phyloP scores from a whole-genome alignment of 2,113 vertebrate species.

The Passer domesticus region DNA sequence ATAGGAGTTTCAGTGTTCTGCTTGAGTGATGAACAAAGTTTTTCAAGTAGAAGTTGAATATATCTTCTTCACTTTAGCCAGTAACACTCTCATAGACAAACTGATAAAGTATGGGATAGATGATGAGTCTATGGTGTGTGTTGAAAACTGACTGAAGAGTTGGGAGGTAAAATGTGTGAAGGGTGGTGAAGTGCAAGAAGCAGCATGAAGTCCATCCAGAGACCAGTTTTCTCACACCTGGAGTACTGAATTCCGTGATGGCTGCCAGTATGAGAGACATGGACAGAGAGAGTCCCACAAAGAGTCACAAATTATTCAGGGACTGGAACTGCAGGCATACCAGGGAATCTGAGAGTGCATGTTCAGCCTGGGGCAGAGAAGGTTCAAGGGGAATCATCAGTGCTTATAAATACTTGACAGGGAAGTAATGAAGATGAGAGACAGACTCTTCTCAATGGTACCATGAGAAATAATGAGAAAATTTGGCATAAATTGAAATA shows the following conservation, averaged over 20 bases:
- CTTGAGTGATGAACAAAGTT: background rate
- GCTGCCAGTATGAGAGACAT: background rate
- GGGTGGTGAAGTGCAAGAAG: background rate
- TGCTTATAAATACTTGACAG: background rate
- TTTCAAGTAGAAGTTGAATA: background rate
- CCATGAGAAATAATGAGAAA: background rate
- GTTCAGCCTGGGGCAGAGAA: background rate
- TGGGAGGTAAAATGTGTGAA: background rate
- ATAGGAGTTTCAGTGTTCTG: background rate
- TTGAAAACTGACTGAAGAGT: background rate
- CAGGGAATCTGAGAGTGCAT: background rate
- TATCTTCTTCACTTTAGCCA: background rate
- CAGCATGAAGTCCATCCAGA: background rate
- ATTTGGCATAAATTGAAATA: background rate
- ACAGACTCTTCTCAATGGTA: background rate
- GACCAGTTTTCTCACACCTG: rapidly evolving
- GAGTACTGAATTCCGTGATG: background rate
- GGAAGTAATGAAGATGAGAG: background rate
- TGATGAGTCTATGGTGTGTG: background rate
- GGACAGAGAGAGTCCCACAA: background rate
- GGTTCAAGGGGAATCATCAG: background rate
- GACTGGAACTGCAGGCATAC: background rate
- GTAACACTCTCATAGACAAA: background rate
- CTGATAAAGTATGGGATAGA: background rate
- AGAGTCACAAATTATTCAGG: background rate